Evolutionary conservation across 1,140 invertebrate species (phyloP).

Genomic region (roundworm (Caenorhabditis elegans)): DNA sequence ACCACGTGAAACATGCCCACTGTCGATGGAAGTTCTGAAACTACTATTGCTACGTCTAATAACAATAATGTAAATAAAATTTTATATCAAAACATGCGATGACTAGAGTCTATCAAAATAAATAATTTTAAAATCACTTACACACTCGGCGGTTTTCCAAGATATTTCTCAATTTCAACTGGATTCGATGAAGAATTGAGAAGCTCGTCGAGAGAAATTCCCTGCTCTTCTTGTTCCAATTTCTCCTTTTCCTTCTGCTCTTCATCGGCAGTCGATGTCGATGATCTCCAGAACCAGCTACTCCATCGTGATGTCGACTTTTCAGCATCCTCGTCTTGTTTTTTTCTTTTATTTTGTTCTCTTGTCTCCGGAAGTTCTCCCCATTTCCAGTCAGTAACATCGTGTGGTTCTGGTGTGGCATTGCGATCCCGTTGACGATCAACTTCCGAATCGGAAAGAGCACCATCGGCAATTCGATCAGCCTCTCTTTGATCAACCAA

Average conservation of each 20-base stretch:
- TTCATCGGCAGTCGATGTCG: not conserved
- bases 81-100: no score
- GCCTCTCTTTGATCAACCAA: conserved; percentile 3
- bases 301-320: conserved; percentile 44
- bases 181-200: conserved; percentile 71
- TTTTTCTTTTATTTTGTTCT: conserved; percentile 34
- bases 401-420: conserved; percentile 34
- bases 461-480: conserved; percentile 57
- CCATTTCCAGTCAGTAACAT: conserved; percentile 82
- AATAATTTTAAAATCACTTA: not conserved
- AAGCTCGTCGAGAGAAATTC: conserved; percentile 84
- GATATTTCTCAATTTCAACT: conserved; percentile 57
- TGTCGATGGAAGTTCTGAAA: conserved; percentile 13
- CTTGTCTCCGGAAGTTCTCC: conserved; percentile 79
- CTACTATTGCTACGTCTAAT: not conserved
- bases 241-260: conserved; percentile 29
- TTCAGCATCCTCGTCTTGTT: not conserved
- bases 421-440: conserved; percentile 47
- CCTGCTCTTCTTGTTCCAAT: conserved; percentile 68
- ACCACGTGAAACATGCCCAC: not conserved
- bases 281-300: conserved; percentile 50
- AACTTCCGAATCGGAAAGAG: conserved; percentile 62
- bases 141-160: conserved; percentile 49
- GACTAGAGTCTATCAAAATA: no score
- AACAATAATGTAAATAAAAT: no score